Base-by-base conservation (phyloP, 2,113 vertebrate species). In the Mastomys natalensis region DNA sequence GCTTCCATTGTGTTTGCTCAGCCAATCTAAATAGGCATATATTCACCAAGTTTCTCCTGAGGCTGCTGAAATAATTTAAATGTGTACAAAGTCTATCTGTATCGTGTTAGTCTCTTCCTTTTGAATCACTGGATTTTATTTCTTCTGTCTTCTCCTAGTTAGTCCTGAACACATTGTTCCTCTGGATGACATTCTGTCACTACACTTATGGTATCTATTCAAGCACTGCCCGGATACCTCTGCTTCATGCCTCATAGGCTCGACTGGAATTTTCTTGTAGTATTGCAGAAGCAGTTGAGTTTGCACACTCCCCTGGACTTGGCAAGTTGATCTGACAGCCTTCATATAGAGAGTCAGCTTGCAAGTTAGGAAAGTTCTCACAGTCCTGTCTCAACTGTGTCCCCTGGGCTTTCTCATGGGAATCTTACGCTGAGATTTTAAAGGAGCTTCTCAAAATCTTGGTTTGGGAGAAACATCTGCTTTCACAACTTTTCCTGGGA, bases 401-500 rank as follows among this genome's bases (percentile, higher is more conserved):
- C 4, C 12, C 6, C 34, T 96, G 51, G 1, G 31, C 15, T 37
- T 5, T 89, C 68, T 88, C 74, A 58, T 51, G 37, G 26, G 48
- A n/a, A 10, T 5, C 6, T 92, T 68, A n/a, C 1, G 0, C 45
- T 37, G 68, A 8, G 7, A 31, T 87, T 64, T 73, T 77, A 86
- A 89, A 93, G 81, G 55, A 62, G 37, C 9, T 76, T 74, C 60
- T 90, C 70, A n/a, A 81, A 95, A 45, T 78, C 6, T 82, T 72
- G 17, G 82, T 78, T 95, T 22, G 19, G 48, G 15, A 91, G 72
- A 90, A 21, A 86, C 31, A 89, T 74, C 13, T 92, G 92, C 66
- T 93, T 81, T 22, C 43, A 22, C 9, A 90, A 72, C 40, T 84
- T 95, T 91, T 80, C 70, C 72, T 93, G 21, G n/a, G 86, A 89